Percentiles rank a stretch among this genome's conserved stretches.
Evolutionary conservation across 2,113 vertebrate genomes (phyloP).

Genomic region (Dascyllus trimaculatus): DNA sequence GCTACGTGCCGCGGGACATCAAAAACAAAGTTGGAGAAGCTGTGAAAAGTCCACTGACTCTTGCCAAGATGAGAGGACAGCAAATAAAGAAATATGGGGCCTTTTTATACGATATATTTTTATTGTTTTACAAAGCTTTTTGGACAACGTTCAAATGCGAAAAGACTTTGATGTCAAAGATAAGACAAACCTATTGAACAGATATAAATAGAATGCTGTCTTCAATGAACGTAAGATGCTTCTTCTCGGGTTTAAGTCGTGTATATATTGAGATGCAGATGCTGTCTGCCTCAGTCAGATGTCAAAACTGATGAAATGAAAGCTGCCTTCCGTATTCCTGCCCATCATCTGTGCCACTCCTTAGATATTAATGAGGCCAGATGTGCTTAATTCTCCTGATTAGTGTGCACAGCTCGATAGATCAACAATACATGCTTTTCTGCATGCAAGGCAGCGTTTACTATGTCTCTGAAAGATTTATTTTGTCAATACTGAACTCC

Average conservation of each 20-base stretch:
- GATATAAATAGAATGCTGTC: neutral
- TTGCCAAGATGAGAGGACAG: constrained; percentile 27
- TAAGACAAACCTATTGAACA: neutral
- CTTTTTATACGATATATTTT: neutral
- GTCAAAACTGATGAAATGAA: neutral
- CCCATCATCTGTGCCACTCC: constrained; percentile 3
- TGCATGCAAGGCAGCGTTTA: neutral
- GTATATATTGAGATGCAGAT: neutral
- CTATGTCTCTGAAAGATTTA: neutral
- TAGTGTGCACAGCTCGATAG: constrained; percentile 10
- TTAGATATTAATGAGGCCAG: constrained; percentile 24
- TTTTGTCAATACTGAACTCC: too few species aligned
- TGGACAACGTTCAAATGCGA: constrained; percentile 2
- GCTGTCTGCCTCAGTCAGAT: neutral
- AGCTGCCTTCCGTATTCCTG: neutral
- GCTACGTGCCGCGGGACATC: constrained; percentile 36
- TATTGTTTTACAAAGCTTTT: constrained; percentile 11
- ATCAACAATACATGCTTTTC: constrained; percentile 27
- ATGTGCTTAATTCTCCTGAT: constrained; percentile 20
- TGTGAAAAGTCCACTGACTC: constrained; percentile 27
- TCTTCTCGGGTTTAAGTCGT: neutral
- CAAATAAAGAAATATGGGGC: neutral
- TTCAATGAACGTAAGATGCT: neutral
- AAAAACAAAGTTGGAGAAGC: constrained; percentile 39
- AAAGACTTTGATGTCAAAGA: neutral